phyloP scores from a whole-genome alignment of 2,888 invertebrate genomes.

The Melikaiella ostensackeni region DNA sequence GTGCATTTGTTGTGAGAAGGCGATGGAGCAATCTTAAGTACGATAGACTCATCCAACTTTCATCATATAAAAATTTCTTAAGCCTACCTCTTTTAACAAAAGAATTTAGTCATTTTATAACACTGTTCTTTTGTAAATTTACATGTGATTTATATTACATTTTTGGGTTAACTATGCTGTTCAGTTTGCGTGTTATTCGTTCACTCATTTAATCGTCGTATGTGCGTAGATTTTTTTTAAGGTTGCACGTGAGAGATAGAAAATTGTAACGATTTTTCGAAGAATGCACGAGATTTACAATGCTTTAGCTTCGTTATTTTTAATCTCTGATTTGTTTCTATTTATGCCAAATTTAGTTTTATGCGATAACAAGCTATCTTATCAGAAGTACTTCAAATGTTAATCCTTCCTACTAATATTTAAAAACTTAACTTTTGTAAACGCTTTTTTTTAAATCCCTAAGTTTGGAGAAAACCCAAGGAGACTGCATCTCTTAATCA shows the following conservation, averaged over 20 bases:
- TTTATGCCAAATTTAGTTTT: constrained; percentile 34
- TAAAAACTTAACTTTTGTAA: not conserved
- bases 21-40: not conserved
- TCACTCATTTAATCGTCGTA: not conserved
- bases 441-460: constrained; percentile 8
- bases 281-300: constrained; percentile 5
- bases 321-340: not conserved
- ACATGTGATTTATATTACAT: not conserved
- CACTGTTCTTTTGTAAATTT: not conserved
- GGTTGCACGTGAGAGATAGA: no score
- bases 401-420: constrained; percentile 15
- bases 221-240: no score
- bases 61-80: not conserved
- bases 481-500: constrained; percentile 37
- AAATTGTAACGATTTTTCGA: not conserved
- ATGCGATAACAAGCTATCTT: not conserved
- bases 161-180: not conserved
- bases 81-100: constrained; percentile 24
- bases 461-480: constrained; percentile 23
- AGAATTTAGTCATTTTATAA: constrained; percentile 19
- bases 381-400: not conserved
- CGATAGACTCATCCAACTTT: not conserved
- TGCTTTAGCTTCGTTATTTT: not conserved
- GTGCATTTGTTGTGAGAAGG: not conserved
- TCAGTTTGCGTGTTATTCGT: not conserved